Conservation (phyloP, 2,888 invertebrate species). For the Scaptodrosophila latifasciaeformis region DNA sequence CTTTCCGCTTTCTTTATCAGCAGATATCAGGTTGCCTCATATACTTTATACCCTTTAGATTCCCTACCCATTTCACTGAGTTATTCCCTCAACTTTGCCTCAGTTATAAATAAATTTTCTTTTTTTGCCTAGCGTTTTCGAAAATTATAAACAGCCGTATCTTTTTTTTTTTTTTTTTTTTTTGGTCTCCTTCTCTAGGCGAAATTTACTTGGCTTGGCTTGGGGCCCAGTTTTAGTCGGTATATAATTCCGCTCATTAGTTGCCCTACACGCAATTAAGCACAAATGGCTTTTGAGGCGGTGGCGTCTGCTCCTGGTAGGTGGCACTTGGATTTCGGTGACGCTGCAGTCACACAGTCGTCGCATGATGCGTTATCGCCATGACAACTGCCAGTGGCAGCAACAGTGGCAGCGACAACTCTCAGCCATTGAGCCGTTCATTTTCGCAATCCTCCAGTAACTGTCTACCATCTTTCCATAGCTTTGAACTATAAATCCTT, state of each 20-base stretch:
- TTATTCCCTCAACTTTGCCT: background rate
- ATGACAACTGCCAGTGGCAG: slow-evolving; percentile 45
- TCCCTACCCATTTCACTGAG: too few species aligned
- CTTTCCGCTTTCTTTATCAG: too few species aligned
- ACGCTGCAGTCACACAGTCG: too few species aligned
- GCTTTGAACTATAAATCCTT: slow-evolving; percentile 59
- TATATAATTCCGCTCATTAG: slow-evolving; percentile 68
- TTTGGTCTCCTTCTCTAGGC: too few species aligned
- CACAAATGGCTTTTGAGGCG: slow-evolving; percentile 72
- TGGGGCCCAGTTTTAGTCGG: too few species aligned
- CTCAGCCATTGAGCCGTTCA: slow-evolving; percentile 1
- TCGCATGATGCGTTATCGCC: slow-evolving; percentile 38
- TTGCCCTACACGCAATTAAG: slow-evolving; percentile 74
- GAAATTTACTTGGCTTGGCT: too few species aligned
- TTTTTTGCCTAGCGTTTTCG: too few species aligned
- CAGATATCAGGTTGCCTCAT: too few species aligned
- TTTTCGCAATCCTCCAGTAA: background rate
- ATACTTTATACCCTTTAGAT: too few species aligned
- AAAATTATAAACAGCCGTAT: slow-evolving; percentile 54
- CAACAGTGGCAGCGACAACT: too few species aligned
- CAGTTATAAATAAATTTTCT: background rate
- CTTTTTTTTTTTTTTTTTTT: too few species aligned
- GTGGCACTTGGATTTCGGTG: too few species aligned
- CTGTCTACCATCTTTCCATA: slow-evolving; percentile 7
- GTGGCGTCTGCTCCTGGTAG: slow-evolving; percentile 18